phyloP scores from a whole-genome alignment of 2,888 invertebrate genomes.

The Congeria kusceri region DNA sequence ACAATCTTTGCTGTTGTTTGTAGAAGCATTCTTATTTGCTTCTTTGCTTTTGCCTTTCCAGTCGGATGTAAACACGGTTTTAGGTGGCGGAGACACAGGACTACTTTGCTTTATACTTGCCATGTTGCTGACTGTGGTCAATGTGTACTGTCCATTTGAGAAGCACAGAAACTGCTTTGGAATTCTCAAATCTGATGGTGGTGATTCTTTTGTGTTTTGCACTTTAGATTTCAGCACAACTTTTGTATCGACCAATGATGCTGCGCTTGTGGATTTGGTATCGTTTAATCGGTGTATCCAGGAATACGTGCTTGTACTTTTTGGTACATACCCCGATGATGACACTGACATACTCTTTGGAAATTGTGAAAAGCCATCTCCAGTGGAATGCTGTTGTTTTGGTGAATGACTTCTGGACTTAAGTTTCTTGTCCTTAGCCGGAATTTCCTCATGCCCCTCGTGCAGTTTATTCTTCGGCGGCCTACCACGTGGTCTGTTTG shows the following conservation, averaged over 20 bases:
- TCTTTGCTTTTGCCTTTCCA: conserved; percentile 16
- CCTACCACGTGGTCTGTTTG: conserved; percentile 53
- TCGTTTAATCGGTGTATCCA: conserved; percentile 11
- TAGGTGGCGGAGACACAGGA: conserved; percentile 57
- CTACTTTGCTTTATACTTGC: conserved; percentile 58
- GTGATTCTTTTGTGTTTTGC: conserved; percentile 14
- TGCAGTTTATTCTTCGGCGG: conserved; percentile 41
- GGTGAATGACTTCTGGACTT: conserved; percentile 63
- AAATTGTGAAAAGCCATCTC: no score
- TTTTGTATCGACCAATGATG: neutral
- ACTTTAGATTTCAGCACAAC: neutral
- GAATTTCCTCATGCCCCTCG: neutral
- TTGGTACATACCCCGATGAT: neutral
- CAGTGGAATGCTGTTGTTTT: conserved; percentile 31
- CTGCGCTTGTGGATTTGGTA: no score
- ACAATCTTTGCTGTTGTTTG: no score
- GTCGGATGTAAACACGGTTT: conserved; percentile 52
- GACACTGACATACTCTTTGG: no score
- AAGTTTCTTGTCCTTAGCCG: conserved; percentile 54
- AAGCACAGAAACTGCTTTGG: conserved; percentile 61
- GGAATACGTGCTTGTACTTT: conserved; percentile 33
- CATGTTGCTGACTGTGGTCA: conserved; percentile 51
- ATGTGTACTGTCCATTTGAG: conserved; percentile 61
- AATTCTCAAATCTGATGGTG: conserved; percentile 48
- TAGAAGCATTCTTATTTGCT: no score